Evolutionary conservation across 2,113 vertebrate genomes (phyloP).

Genomic region (Ranitomeya variabilis): DNA sequence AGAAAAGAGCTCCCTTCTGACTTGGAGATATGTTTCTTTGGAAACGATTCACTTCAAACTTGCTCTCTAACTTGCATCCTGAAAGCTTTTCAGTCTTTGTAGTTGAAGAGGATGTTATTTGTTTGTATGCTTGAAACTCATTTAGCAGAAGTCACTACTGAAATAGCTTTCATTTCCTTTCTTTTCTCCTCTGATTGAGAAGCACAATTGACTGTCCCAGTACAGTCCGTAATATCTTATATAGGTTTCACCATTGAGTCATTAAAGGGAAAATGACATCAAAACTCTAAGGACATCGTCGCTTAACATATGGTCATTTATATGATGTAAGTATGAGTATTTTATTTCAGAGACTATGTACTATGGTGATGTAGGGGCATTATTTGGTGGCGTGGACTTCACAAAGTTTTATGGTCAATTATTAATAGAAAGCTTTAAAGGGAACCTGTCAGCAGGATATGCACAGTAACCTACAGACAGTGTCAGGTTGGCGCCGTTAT

Average conservation of each 20-base stretch:
- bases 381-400: too few species aligned
- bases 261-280: too few species aligned
- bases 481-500: too few species aligned
- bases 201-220: not conserved
- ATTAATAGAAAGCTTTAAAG: too few species aligned
- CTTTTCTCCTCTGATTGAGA: not conserved
- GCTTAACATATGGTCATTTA: too few species aligned
- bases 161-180: not conserved
- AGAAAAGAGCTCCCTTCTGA: not conserved
- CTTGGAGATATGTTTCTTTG: not conserved
- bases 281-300: not conserved
- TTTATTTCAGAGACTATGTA: too few species aligned
- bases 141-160: not conserved
- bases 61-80: not conserved
- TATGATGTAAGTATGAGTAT: too few species aligned
- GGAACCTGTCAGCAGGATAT: too few species aligned
- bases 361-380: too few species aligned
- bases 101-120: constrained; percentile 25
- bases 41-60: not conserved
- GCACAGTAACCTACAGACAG: too few species aligned
- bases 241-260: not conserved
- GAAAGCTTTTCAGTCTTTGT: constrained; percentile 35
- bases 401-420: too few species aligned
- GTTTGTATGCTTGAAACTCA: not conserved
- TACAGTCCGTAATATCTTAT: not conserved